Conservation (phyloP, 2,888 invertebrate genomes). For the Yponomeuta cagnagella region DNA sequence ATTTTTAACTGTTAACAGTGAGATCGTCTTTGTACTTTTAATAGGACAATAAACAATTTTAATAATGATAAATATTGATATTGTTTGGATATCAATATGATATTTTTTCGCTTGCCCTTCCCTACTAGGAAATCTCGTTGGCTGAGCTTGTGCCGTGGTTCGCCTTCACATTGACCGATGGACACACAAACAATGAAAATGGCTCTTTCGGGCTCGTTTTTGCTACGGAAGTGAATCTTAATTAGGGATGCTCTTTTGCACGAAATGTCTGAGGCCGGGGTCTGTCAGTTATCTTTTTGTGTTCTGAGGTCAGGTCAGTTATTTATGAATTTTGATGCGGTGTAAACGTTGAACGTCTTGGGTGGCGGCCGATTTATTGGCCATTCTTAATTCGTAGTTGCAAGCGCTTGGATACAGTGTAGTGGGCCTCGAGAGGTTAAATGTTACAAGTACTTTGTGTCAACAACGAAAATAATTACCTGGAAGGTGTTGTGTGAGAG, state of each 20-base stretch:
- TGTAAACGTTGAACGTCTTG: neutral
- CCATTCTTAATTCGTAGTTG: neutral
- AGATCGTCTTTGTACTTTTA: no score
- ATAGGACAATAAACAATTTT: no score
- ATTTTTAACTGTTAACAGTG: neutral
- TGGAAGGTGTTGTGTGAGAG: neutral
- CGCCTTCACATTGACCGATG: neutral
- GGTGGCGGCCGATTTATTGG: neutral
- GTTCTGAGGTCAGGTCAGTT: neutral
- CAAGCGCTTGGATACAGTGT: neutral
- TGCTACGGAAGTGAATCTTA: neutral
- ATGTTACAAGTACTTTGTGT: neutral
- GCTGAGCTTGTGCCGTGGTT: no score
- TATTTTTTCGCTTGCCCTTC: no score
- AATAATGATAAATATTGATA: no score
- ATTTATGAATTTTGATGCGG: conserved; percentile 1
- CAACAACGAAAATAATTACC: neutral
- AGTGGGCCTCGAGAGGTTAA: neutral
- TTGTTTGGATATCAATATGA: no score
- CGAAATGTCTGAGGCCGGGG: neutral
- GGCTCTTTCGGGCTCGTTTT: neutral
- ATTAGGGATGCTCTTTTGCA: neutral
- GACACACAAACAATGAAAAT: neutral
- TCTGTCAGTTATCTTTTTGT: neutral
- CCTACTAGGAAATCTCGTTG: no score